Evolutionary conservation across 2,113 vertebrate genomes (phyloP), one percentile per base, ranked within the genome.

Genomic region (Nicator chloris): DNA sequence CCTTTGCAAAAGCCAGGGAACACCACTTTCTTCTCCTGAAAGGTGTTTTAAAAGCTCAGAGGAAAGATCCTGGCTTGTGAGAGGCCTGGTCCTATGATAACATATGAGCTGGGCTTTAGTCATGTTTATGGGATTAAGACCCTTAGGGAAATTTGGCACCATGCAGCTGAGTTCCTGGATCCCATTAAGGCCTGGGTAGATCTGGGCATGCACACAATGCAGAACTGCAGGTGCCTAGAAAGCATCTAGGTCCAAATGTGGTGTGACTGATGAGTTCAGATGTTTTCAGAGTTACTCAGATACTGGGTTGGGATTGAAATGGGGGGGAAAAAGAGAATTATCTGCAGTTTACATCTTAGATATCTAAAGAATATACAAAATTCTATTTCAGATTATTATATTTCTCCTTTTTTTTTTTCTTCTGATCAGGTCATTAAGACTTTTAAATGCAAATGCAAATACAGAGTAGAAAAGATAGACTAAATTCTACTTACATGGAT

Each of bases 221-320:
- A 96, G 80, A 96, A 63, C 94, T 81, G 92, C 92, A 97, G 95
- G 94, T 97, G 94, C 86, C 59, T 93, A 93, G 92, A 93, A 87
- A 94, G 39, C 35, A 24, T 75, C 68, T 64, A 95, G 76, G 86
- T 93, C 92, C 92, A 94, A 96, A 96, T 91, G 92, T 95, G 64
- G 30, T 68, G 72, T 7, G 5, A n/a, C 39, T 95, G 88, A 93
- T 70, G 88, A 92, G 39, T 91, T 88, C 69, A 92, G 80, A 94
- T 94, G 60, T 31, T 97, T 97, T 78, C 69, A 92, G 76, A 78
- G 61, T 95, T 95, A 95, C 94, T 83, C 91, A 93, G 64, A 93
- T 71, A 51, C 28, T 91, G 80, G 22, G 44, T 35, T 49, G 47
- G 44, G 65, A 75, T 60, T 66, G 77, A 83, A 93, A 81, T 42